Evolutionary conservation across 2,888 invertebrate species (phyloP).

Genomic region (Thalpophila matura): DNA sequence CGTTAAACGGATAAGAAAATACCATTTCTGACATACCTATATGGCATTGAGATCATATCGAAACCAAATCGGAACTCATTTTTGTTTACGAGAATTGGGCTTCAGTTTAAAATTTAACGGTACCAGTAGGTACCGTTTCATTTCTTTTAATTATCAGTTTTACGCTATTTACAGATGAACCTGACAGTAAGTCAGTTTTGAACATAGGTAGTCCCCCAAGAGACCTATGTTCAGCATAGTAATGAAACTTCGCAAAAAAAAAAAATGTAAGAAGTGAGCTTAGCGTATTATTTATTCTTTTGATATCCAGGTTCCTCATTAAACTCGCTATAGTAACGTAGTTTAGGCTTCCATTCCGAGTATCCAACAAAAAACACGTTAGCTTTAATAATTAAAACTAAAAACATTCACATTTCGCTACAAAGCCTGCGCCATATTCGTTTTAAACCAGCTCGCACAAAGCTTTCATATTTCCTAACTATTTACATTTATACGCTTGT

Average conservation of each 20-base stretch:
- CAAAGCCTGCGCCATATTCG: slow-evolving; percentile 43
- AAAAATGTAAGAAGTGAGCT: slow-evolving; percentile 8
- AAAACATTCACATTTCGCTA: slow-evolving; percentile 45
- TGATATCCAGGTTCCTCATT: slow-evolving; percentile 15
- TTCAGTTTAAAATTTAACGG: too few species aligned
- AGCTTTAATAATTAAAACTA: slow-evolving; percentile 45
- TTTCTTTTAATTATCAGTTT: background rate
- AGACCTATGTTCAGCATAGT: slow-evolving; percentile 10
- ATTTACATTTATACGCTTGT: slow-evolving; percentile 61
- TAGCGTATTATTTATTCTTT: slow-evolving; percentile 42
- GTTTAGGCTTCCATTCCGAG: slow-evolving; percentile 10
- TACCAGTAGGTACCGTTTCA: too few species aligned
- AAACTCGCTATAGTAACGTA: slow-evolving; percentile 28
- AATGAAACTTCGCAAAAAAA: background rate
- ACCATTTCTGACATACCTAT: too few species aligned
- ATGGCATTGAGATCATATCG: too few species aligned
- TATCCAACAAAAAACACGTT: slow-evolving; percentile 47
- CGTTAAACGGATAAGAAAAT: too few species aligned
- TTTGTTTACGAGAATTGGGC: too few species aligned
- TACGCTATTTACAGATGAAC: background rate
- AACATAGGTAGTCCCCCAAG: background rate
- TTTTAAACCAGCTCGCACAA: slow-evolving; percentile 36
- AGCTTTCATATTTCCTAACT: slow-evolving; percentile 54
- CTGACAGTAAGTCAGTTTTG: background rate
- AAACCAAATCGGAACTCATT: too few species aligned